Evolutionary conservation across 2,888 invertebrate genomes (phyloP).

Genomic region (Cryptocephalus moraei): DNA sequence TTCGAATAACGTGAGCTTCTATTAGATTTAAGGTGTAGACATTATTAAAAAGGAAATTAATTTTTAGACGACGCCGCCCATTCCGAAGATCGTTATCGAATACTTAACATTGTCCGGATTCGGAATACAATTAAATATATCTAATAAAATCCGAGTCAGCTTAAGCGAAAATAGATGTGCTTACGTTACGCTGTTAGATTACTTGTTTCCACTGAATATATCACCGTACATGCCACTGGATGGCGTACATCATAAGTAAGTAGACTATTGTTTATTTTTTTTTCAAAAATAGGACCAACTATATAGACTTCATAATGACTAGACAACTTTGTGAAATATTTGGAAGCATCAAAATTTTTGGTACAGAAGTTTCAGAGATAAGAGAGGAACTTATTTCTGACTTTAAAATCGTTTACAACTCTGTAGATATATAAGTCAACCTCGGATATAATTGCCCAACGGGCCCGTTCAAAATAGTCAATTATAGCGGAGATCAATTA

Average conservation of each 20-base stretch:
- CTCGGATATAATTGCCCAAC: too few species aligned
- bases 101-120: neutral
- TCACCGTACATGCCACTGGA: slow-evolving; percentile 37
- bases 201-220: slow-evolving; percentile 33
- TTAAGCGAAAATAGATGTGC: slow-evolving; percentile 33
- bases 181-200: slow-evolving; percentile 28
- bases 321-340: too few species aligned
- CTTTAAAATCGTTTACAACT: too few species aligned
- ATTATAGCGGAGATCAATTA: too few species aligned
- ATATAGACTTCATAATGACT: too few species aligned
- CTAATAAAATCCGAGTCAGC: slow-evolving; percentile 34
- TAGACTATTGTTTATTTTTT: neutral
- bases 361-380: too few species aligned
- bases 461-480: too few species aligned
- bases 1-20: slow-evolving; percentile 29
- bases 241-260: slow-evolving; percentile 35
- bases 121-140: slow-evolving; percentile 28
- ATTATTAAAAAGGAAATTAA: neutral
- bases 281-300: too few species aligned
- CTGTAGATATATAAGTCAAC: too few species aligned
- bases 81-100: slow-evolving; percentile 9
- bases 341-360: too few species aligned
- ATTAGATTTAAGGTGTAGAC: neutral
- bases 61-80: slow-evolving; percentile 6
- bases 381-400: too few species aligned